phyloP scores from a whole-genome alignment of 2,888 invertebrate genomes.

The Acanthosepion lycidas region DNA sequence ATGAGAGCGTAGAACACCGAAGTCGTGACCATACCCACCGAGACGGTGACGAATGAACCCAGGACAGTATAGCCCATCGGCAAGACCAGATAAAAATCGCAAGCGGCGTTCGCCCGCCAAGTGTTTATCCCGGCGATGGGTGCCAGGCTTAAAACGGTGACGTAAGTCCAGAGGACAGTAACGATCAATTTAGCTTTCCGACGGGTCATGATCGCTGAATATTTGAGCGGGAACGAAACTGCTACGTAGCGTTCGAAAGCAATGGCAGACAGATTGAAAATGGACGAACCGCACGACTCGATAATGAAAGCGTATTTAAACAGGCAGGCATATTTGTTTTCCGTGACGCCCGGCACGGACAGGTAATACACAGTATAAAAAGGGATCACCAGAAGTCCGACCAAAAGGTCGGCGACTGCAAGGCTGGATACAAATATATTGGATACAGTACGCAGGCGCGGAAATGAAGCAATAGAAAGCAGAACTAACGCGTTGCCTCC shows the following conservation, averaged over 20 bases:
- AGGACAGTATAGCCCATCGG: slow-evolving; percentile 52
- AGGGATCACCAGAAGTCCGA: slow-evolving; percentile 55
- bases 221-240: slow-evolving; percentile 55
- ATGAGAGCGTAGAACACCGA: slow-evolving; percentile 54
- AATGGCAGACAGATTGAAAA: slow-evolving; percentile 56
- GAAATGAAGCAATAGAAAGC: slow-evolving; percentile 53
- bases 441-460: slow-evolving; percentile 54
- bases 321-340: slow-evolving; percentile 56
- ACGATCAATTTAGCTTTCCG: slow-evolving; percentile 52
- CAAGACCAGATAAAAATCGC: slow-evolving; percentile 56
- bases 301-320: slow-evolving; percentile 54
- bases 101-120: slow-evolving; percentile 52
- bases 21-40: slow-evolving; percentile 50
- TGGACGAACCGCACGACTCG: slow-evolving; percentile 54
- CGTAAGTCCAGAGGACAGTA: slow-evolving; percentile 54
- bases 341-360: slow-evolving; percentile 4
- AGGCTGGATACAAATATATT: slow-evolving; percentile 56
- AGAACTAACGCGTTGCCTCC: slow-evolving; percentile 56
- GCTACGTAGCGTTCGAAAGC: slow-evolving; percentile 59
- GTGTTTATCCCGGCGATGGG: slow-evolving; percentile 56
- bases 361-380: slow-evolving; percentile 56
- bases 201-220: slow-evolving; percentile 52
- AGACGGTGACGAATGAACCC: slow-evolving; percentile 52
- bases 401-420: slow-evolving; percentile 55
- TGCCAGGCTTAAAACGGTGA: slow-evolving; percentile 51